Conservation (phyloP, 1,140 invertebrate species). For the Cheumatopsyche charites region DNA sequence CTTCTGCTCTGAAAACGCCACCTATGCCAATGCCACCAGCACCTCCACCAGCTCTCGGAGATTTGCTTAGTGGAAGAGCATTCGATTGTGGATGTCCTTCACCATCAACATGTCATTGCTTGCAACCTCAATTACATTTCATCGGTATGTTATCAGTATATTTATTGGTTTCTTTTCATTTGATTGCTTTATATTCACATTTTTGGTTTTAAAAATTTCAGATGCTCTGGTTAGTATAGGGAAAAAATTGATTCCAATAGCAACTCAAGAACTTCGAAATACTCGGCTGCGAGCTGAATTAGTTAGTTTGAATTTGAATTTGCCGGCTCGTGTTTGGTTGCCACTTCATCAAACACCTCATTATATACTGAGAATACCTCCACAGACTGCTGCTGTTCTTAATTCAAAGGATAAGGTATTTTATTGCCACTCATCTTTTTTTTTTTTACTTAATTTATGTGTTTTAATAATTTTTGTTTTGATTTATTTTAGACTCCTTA, state of each 20-base stretch:
- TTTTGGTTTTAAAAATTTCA: constrained; percentile 37
- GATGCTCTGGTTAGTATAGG: constrained; percentile 87
- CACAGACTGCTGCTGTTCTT: constrained; percentile 91
- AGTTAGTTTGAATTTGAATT: constrained; percentile 91
- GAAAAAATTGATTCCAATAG: constrained; percentile 84
- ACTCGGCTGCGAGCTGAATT: constrained; percentile 90
- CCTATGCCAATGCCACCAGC: constrained; percentile 58
- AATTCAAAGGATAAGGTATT: constrained; percentile 97
- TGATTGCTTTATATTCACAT: background rate
- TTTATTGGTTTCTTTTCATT: background rate
- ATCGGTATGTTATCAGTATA: constrained; percentile 37
- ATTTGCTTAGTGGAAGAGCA: constrained; percentile 89
- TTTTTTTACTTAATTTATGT: constrained; percentile 23
- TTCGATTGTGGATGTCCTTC: constrained; percentile 97
- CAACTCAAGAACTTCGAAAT: constrained; percentile 94
- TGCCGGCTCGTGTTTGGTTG: constrained; percentile 97
- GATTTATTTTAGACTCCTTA: constrained; percentile 81
- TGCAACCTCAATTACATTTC: constrained; percentile 47
- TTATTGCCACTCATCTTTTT: no score
- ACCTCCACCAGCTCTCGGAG: constrained; percentile 78
- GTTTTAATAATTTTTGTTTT: background rate
- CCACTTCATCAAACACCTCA: constrained; percentile 93
- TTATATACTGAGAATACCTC: constrained; percentile 86
- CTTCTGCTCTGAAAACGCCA: constrained; percentile 66
- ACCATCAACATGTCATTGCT: constrained; percentile 43